Conservation (phyloP, 2,113 vertebrate genomes). For the Trinectes maculatus region DNA sequence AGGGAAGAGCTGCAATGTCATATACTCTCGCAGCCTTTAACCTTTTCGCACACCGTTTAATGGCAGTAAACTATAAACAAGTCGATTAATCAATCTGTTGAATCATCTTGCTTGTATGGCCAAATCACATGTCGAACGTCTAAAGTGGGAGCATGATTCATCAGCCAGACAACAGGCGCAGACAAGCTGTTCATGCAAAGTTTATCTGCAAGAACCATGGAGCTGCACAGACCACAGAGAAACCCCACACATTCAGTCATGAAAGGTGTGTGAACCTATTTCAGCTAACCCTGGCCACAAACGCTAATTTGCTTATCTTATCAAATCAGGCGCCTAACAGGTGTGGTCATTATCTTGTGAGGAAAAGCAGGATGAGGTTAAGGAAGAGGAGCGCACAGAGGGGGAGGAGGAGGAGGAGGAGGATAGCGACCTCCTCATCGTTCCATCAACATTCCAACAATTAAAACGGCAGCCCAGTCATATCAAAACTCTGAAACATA, state of each 20-base stretch:
- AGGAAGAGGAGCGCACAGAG: background rate
- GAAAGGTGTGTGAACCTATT: conserved; percentile 21
- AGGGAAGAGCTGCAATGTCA: conserved; percentile 58
- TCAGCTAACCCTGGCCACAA: conserved; percentile 10
- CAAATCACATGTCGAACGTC: conserved; percentile 44
- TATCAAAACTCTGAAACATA: conserved; percentile 71
- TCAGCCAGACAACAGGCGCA: conserved; percentile 39
- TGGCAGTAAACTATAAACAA: conserved; percentile 71
- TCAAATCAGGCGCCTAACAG: conserved; percentile 60
- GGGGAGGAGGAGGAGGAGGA: conserved; percentile 14
- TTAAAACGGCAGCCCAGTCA: conserved; percentile 66
- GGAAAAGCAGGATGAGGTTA: conserved; percentile 6
- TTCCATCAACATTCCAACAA: conserved; percentile 69
- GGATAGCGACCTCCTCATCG: conserved; percentile 45
- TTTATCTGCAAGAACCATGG: conserved; percentile 18
- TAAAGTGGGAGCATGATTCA: conserved; percentile 66
- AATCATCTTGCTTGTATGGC: conserved; percentile 54
- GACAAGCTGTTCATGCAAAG: conserved; percentile 24
- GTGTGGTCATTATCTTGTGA: conserved; percentile 57
- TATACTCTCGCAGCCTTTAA: conserved; percentile 50
- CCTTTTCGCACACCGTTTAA: conserved; percentile 55
- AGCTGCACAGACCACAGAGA: conserved; percentile 12
- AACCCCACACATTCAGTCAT: conserved; percentile 18
- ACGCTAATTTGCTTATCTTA: conserved; percentile 29
- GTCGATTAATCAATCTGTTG: conserved; percentile 57